Evolutionary conservation across 2,797 vertebrate genomes (phyloP).

Genomic region (Acipenser ruthenus): DNA sequence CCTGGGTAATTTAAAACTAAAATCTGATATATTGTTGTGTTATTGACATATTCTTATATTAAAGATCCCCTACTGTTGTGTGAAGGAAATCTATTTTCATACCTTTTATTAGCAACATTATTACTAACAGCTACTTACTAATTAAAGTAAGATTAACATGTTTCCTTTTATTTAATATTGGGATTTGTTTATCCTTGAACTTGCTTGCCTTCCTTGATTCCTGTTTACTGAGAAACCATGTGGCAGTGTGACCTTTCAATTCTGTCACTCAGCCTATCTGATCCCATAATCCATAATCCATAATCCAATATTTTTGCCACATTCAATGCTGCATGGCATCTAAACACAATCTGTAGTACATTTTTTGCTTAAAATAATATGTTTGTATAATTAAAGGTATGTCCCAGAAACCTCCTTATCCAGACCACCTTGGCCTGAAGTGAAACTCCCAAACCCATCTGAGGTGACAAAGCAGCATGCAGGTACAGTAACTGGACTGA

Average conservation of each 20-base stretch:
- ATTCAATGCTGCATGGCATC: background rate
- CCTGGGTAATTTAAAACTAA: conserved; percentile 16
- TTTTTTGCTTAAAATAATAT: background rate
- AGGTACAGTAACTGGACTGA: conserved; percentile 37
- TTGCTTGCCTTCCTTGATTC: no score
- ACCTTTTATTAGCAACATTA: background rate
- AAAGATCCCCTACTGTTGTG: no score
- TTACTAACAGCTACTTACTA: no score
- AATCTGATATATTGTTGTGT: no score
- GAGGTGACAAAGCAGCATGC: conserved; percentile 59
- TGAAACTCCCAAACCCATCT: conserved; percentile 34
- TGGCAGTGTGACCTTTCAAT: background rate
- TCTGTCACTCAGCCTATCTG: background rate
- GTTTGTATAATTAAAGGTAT: conserved; percentile 34
- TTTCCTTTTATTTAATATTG: no score
- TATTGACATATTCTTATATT: no score
- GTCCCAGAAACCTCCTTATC: conserved; percentile 74
- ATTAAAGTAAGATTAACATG: no score
- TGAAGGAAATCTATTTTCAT: background rate
- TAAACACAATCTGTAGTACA: background rate
- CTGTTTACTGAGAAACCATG: no score
- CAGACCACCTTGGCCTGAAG: conserved; percentile 72
- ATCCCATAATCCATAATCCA: background rate
- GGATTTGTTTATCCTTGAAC: no score
- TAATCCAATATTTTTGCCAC: background rate